A percentile compares a stretch with the other conserved stretches of the same genome.
Conservation (phyloP, 2,888 invertebrate genomes). For the Epistrophella euchroma region DNA sequence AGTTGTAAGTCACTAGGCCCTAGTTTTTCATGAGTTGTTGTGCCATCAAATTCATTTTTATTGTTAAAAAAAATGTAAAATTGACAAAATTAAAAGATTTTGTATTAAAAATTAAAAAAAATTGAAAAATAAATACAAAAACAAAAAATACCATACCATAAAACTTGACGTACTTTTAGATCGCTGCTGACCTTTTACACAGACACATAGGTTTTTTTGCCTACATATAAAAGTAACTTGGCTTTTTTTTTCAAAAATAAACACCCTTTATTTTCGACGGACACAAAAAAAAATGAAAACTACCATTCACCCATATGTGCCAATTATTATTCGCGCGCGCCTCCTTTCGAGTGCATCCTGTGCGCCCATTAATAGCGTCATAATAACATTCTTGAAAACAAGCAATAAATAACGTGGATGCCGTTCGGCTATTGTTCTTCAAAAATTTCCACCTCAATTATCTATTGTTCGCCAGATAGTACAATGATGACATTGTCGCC, state of each 20-base stretch:
- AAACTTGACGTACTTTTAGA: too few relatives aligned
- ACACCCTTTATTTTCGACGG: background rate
- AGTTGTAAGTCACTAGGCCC: too few relatives aligned
- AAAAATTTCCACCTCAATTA: conserved; percentile 71
- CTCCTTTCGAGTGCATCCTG: conserved; percentile 49
- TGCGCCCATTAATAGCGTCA: conserved; percentile 66
- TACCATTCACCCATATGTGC: conserved; percentile 51
- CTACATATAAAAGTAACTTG: too few relatives aligned
- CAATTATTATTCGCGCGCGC: conserved; percentile 58
- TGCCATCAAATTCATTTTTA: too few relatives aligned
- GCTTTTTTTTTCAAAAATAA: background rate
- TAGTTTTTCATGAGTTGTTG: too few relatives aligned
- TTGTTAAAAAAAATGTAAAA: too few relatives aligned
- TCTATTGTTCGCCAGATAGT: conserved; percentile 68
- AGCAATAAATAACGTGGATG: conserved; percentile 72
- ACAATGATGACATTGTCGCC: conserved; percentile 74
- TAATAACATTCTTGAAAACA: conserved; percentile 72
- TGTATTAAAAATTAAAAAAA: too few relatives aligned
- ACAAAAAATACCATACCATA: too few relatives aligned
- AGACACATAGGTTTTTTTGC: too few relatives aligned
- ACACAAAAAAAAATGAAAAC: background rate
- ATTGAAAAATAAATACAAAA: too few relatives aligned
- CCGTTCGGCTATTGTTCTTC: conserved; percentile 63
- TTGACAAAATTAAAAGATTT: too few relatives aligned
- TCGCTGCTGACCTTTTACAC: too few relatives aligned